A percentile compares a stretch with the other conserved stretches of the same genome.
phyloP scores from a whole-genome alignment of 37 sponge, comb jelly and placozoan genomes.

The Chondrosia reniformis region DNA sequence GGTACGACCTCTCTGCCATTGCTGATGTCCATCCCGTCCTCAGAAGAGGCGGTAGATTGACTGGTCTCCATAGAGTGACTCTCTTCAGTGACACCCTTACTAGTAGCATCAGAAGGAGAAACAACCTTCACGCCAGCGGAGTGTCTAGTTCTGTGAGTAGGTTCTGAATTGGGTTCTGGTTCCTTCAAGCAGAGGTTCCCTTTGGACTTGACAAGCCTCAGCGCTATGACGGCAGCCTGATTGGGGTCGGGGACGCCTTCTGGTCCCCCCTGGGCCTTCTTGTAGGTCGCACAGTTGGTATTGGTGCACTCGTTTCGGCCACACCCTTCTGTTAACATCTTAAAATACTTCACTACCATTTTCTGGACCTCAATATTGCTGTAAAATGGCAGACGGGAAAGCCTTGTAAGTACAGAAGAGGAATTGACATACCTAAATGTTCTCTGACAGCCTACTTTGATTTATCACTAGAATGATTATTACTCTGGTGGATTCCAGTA shows the following conservation, averaged over 20 bases:
- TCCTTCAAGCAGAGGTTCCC: constrained; percentile 11
- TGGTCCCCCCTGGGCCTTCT: not conserved
- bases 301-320: constrained; percentile 51
- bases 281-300: constrained; percentile 60
- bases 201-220: constrained; percentile 16
- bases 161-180: too few relatives aligned
- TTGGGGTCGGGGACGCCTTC: constrained; percentile 25
- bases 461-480: too few relatives aligned
- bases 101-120: not conserved
- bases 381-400: too few relatives aligned
- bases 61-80: not conserved
- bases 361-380: constrained; percentile 14
- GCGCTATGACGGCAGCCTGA: constrained; percentile 66
- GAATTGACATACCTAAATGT: not conserved
- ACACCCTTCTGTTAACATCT: constrained; percentile 80
- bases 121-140: too few relatives aligned
- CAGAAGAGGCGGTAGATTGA: not conserved
- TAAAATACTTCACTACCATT: constrained; percentile 44
- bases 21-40: not conserved
- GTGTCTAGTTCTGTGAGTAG: too few relatives aligned
- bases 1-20: too few relatives aligned
- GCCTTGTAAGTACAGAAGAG: not conserved
- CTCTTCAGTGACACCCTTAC: not conserved
- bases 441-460: too few relatives aligned
- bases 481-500: too few relatives aligned